Evolutionary conservation across 1,140 invertebrate genomes (phyloP).

Genomic region (Brachionus manjavacas): DNA sequence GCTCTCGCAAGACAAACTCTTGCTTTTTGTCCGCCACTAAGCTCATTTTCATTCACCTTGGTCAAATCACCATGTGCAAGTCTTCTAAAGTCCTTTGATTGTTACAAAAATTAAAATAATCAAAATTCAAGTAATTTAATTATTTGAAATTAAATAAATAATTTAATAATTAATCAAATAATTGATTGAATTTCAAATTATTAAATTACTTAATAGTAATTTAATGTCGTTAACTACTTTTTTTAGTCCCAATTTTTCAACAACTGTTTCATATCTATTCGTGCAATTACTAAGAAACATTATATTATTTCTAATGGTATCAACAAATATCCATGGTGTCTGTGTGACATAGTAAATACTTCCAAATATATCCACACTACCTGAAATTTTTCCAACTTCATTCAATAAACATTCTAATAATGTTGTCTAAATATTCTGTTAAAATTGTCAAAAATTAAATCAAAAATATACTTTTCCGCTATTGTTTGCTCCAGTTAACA

Average conservation of each 20-base stretch:
- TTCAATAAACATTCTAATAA: constrained; percentile 73
- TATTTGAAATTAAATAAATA: too few species aligned
- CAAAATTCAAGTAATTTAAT: not conserved
- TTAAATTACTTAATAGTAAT: too few species aligned
- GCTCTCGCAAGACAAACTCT: constrained; percentile 70
- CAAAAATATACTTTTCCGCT: constrained; percentile 63
- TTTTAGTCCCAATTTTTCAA: not conserved
- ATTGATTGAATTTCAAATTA: too few species aligned
- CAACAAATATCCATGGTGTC: constrained; percentile 79
- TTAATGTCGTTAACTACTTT: too few species aligned
- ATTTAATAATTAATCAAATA: too few species aligned
- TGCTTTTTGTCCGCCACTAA: constrained; percentile 84
- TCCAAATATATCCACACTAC: constrained; percentile 69
- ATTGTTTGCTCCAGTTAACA: constrained; percentile 72
- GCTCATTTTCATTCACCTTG: constrained; percentile 75
- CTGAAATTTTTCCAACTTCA: constrained; percentile 68
- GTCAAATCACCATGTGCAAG: constrained; percentile 76
- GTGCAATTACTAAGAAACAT: constrained; percentile 63
- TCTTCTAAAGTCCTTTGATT: constrained; percentile 67
- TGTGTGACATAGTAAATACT: constrained; percentile 79
- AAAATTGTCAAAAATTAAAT: not conserved
- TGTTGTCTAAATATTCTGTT: constrained; percentile 63
- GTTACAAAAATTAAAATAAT: too few species aligned
- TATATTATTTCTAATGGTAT: constrained; percentile 72
- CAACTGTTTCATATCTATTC: not conserved